phyloP scores from a whole-genome alignment of 1,140 invertebrate genomes.

The Ostrea edulis region DNA sequence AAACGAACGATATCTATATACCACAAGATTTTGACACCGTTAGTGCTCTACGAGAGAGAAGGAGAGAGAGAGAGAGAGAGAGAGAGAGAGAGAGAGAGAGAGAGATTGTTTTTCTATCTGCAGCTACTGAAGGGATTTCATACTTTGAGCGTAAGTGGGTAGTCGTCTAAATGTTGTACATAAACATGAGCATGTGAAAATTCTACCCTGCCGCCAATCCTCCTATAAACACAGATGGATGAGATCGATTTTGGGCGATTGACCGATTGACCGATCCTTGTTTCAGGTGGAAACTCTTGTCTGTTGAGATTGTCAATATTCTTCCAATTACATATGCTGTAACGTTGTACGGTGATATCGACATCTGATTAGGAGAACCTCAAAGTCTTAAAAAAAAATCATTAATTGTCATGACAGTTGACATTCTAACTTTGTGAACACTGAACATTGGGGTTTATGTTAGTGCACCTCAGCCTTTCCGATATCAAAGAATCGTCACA shows the following conservation, averaged over 20 bases:
- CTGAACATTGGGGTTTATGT: background rate
- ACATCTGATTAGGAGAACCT: background rate
- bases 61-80: too few species aligned
- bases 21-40: too few species aligned
- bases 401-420: background rate
- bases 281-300: background rate
- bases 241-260: background rate
- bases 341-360: background rate
- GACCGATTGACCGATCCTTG: slow-evolving; percentile 1
- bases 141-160: background rate
- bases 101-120: too few species aligned
- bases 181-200: background rate
- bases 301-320: background rate
- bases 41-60: too few species aligned
- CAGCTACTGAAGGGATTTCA: too few species aligned
- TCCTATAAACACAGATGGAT: background rate
- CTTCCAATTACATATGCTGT: background rate
- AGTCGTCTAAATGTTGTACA: background rate
- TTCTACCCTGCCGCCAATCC: background rate
- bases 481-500: too few species aligned
- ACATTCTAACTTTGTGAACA: background rate
- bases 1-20: too few species aligned
- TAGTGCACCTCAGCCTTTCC: too few species aligned
- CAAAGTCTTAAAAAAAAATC: background rate
- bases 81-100: too few species aligned